Conservation (phyloP, 2,888 invertebrate genomes). For the Xestia ashworthii region DNA sequence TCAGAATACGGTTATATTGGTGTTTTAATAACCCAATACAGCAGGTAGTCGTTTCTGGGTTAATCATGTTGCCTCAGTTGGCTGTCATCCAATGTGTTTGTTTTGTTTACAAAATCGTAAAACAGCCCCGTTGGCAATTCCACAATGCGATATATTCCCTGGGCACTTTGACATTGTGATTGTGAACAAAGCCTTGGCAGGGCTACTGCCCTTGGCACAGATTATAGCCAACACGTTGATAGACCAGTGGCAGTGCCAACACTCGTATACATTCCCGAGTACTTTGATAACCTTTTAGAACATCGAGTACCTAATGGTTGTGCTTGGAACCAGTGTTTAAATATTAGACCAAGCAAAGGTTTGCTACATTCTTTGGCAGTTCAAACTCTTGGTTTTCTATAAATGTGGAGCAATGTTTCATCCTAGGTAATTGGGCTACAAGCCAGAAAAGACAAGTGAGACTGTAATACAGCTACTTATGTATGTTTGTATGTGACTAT, state of each 20-base stretch:
- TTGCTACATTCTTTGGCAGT: neutral
- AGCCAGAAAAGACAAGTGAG: neutral
- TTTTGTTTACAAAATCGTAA: neutral
- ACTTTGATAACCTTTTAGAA: neutral
- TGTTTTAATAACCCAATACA: neutral
- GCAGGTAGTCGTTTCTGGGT: neutral
- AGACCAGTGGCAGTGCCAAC: constrained; percentile 4
- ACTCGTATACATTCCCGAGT: neutral
- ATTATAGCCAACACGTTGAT: neutral
- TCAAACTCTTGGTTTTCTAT: neutral
- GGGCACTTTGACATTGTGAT: neutral
- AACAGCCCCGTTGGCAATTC: neutral
- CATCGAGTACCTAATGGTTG: neutral
- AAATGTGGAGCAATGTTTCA: neutral
- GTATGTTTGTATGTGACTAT: neutral
- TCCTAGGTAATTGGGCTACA: neutral
- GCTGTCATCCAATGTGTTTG: neutral
- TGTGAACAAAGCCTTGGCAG: constrained; percentile 4
- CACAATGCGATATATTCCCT: neutral
- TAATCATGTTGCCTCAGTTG: neutral
- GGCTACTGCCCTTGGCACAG: constrained; percentile 26
- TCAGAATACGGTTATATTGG: neutral
- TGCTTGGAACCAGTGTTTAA: neutral
- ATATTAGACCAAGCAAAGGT: neutral
- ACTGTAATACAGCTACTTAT: neutral